Percentiles rank a stretch among this genome's conserved stretches.
Evolutionary conservation across 2,113 vertebrate genomes (phyloP).

Genomic region (Zingel zingel): DNA sequence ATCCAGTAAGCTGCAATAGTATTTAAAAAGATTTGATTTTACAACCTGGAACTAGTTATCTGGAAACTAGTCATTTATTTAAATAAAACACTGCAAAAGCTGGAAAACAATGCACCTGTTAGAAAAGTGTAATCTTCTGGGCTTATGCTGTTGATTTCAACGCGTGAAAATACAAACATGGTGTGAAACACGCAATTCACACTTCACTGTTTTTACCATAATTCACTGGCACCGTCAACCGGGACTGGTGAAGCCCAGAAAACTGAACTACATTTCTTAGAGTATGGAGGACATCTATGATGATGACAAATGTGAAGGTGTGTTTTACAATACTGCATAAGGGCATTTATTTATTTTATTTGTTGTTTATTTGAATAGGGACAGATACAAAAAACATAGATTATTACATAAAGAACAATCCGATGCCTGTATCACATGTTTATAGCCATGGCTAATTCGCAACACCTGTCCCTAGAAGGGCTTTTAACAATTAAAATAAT

Average conservation of each 20-base stretch:
- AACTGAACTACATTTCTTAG: neutral
- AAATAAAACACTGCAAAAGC: slow-evolving; percentile 13
- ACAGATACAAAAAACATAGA: too few relatives aligned
- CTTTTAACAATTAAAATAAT: too few relatives aligned
- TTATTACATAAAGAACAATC: too few relatives aligned
- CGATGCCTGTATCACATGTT: too few relatives aligned
- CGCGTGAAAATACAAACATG: slow-evolving; percentile 42
- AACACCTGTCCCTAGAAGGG: too few relatives aligned
- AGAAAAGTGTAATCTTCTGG: slow-evolving; percentile 41
- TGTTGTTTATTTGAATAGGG: too few relatives aligned
- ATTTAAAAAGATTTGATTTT: neutral
- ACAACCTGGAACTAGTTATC: neutral
- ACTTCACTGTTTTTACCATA: slow-evolving; percentile 30
- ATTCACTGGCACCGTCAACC: slow-evolving; percentile 19
- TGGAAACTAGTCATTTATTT: slow-evolving; percentile 1
- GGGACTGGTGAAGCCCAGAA: slow-evolving; percentile 11
- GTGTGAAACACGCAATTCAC: slow-evolving; percentile 55
- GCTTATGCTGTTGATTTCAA: slow-evolving; percentile 47
- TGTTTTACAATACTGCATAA: slow-evolving; percentile 5
- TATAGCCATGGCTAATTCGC: too few relatives aligned
- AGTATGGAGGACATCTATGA: neutral
- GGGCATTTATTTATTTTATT: too few relatives aligned
- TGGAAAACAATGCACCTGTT: slow-evolving; percentile 14
- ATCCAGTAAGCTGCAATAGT: slow-evolving; percentile 1
- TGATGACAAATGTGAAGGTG: slow-evolving; percentile 13